Conservation (phyloP, 2,888 invertebrate species). For the Dicroscelio sp. region DNA sequence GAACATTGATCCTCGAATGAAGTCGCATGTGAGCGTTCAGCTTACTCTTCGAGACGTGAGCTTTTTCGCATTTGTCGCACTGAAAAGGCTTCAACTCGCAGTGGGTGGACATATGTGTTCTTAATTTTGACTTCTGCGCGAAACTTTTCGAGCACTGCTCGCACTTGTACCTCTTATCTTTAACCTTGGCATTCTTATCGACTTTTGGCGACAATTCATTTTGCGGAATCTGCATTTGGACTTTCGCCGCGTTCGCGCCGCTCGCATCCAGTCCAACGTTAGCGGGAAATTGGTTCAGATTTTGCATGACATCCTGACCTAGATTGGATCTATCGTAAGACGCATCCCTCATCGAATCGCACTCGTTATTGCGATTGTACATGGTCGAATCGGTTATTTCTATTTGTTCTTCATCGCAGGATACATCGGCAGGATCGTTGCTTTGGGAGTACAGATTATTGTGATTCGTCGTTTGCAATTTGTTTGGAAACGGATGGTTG, state of each 20-base stretch:
- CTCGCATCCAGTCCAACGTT: too few relatives aligned
- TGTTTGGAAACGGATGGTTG: constrained; percentile 89
- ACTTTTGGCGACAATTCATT: neutral
- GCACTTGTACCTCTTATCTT: constrained; percentile 86
- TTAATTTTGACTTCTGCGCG: constrained; percentile 89
- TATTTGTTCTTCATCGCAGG: constrained; percentile 88
- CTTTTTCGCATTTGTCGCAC: constrained; percentile 89
- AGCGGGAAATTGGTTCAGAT: too few relatives aligned
- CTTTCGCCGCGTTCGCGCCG: too few relatives aligned
- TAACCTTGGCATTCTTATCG: constrained; percentile 77
- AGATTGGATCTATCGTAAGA: too few relatives aligned
- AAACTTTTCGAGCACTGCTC: constrained; percentile 88
- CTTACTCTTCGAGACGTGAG: constrained; percentile 90
- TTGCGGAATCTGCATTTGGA: constrained; percentile 79
- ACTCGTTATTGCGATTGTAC: too few relatives aligned
- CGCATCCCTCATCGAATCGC: too few relatives aligned
- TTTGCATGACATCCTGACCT: too few relatives aligned
- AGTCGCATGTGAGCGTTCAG: constrained; percentile 90
- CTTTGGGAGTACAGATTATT: constrained; percentile 87
- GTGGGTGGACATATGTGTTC: constrained; percentile 88
- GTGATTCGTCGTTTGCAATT: constrained; percentile 89
- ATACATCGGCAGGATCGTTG: constrained; percentile 87
- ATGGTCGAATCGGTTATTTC: constrained; percentile 88
- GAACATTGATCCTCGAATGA: constrained; percentile 89
- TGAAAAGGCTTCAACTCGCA: constrained; percentile 89